Base-by-base conservation (phyloP, 2,888 invertebrate species). In the Xestia xanthographa region DNA sequence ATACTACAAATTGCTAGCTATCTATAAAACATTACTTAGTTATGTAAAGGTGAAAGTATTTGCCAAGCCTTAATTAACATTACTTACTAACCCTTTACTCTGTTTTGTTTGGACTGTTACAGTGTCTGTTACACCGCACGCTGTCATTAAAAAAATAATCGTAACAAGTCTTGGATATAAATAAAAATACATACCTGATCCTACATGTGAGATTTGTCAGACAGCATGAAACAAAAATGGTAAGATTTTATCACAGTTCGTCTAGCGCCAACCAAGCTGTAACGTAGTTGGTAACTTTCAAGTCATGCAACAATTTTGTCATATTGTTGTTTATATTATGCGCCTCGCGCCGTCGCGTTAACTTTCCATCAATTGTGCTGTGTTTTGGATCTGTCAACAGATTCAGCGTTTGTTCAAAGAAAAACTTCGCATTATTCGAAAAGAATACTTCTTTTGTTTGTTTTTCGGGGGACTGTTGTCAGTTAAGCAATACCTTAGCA, bases 111-210 rank as follows among this genome's bases (percentile, higher is more conserved):
- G 43, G 74, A 86, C 70, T 84, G 75, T 80, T 77, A 84, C 72
- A 77, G 65, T 74, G 77, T 78, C 70, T 79, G 68, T 77, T 60
- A 77, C 73, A 78, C 74, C 74, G 41, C 77, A 77, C 75, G 50
- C 81, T 84, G 78, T 77, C 45, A 63, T 75, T 67, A 77, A 67
- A 77, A 79, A 72, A 69, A 69, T 75, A 72, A 76, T 82, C 53
- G 69, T 66, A 48, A 77, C 60, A 84, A 78, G 62, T 79, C 20
- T 76, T 77, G 66, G 5, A 63, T 63, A 68, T 77, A 74, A 80
- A 80, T 75, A 79, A 82, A 73, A 73, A 77, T 88, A 95, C 96
- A 93, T 95, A 96, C 96, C 96, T 96, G 96, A 89, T 96, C 96
- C 96, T 96, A 89, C 85, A 77, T 70, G 58, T 76, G 72, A 80